A percentile compares a stretch with the other conserved stretches of the same genome.
Conservation (phyloP, 2,113 vertebrate genomes). For the Tetraodon nigroviridis region DNA sequence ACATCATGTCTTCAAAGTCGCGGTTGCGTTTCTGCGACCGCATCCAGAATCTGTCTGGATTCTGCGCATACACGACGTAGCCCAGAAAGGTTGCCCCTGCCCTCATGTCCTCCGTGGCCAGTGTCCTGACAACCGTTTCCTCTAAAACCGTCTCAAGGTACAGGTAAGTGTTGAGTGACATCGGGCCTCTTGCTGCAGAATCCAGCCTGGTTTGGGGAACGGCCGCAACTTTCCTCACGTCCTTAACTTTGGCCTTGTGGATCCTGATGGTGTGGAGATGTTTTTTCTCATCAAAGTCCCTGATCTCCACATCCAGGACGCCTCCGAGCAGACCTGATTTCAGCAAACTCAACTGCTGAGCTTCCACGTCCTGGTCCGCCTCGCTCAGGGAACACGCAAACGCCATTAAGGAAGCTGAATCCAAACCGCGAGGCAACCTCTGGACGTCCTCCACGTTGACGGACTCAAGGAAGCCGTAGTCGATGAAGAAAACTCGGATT, state of each 20-base stretch:
- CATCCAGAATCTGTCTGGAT: conserved; percentile 86
- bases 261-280: conserved; percentile 77
- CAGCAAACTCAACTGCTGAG: conserved; percentile 75
- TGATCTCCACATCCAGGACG: conserved; percentile 69
- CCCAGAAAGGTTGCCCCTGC: conserved; percentile 67
- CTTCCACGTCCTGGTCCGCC: conserved; percentile 54
- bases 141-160: conserved; percentile 33
- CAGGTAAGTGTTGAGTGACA: not conserved
- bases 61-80: conserved; percentile 76
- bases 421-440: conserved; percentile 78
- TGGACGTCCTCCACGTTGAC: conserved; percentile 74
- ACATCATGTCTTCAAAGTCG: conserved; percentile 81
- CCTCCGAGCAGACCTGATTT: conserved; percentile 75
- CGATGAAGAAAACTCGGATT: conserved; percentile 84
- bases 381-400: conserved; percentile 77
- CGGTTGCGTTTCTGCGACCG: conserved; percentile 70
- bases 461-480: conserved; percentile 82
- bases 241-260: conserved; percentile 22
- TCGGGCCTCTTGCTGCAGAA: not conserved
- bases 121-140: conserved; percentile 24
- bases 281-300: conserved; percentile 62
- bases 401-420: conserved; percentile 76
- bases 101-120: conserved; percentile 68
- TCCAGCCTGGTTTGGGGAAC: not conserved
- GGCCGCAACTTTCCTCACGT: conserved; percentile 1